Conservation (phyloP, 2,113 vertebrate species). For the Tetrao urogallus region DNA sequence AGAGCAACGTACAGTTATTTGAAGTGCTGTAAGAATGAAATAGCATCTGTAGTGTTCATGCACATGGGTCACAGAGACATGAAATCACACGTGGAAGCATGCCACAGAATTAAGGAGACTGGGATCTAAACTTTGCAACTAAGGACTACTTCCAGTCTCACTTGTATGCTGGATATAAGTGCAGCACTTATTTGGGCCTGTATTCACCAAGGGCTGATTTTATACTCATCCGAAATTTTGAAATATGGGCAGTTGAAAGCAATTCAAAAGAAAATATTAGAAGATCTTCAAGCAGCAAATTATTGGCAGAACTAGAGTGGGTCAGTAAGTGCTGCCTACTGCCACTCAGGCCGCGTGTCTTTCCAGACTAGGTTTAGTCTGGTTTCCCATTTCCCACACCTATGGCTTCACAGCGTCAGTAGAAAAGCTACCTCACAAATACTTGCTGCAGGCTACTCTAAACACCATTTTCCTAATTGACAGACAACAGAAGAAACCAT, state of each 20-base stretch:
- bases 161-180: neutral
- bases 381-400: neutral
- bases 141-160: neutral
- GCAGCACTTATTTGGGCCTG: neutral
- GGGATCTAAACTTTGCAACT: neutral
- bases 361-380: neutral
- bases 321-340: neutral
- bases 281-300: neutral
- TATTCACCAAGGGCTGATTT: neutral
- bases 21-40: neutral
- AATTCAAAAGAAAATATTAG: neutral
- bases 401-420: neutral
- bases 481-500: rapidly evolving
- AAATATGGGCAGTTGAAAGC: neutral
- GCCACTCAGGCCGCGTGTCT: neutral
- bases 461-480: neutral
- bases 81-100: neutral
- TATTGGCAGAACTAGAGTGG: neutral
- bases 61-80: neutral
- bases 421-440: neutral
- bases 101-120: neutral
- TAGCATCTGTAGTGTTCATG: neutral
- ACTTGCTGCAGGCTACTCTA: neutral
- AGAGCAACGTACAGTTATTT: neutral
- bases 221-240: neutral